Base-by-base conservation (phyloP, 2,797 vertebrate species). In the Scolopax bukidnonensis region DNA sequence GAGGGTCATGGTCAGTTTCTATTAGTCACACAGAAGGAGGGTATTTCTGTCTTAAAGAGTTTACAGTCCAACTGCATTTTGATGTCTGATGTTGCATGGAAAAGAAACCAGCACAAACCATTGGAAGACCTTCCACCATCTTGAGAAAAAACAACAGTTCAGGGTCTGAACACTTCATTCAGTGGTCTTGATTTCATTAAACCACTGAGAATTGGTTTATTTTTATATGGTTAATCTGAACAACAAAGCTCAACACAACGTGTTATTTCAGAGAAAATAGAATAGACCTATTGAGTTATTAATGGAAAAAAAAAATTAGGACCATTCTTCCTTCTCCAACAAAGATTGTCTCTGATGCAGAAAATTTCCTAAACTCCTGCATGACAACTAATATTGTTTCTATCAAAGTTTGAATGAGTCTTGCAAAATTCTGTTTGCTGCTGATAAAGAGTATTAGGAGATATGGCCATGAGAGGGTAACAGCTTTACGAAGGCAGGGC, bases 361-460 rank as follows among this genome's bases (percentile, higher is more conserved):
- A 89, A 89, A 74, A 75, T 74, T 75, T 30, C 19, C 11, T 81
- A 40, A 88, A 71, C 12, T 88, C 7, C 33, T 86, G 6, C 2
- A 7, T 83, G 48, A 38, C 45, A 83, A 38, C 16, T 77, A 60
- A 47, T 57, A n/a, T 20, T 68, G 12, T 53, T 90, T 87, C 75
- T 78, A 21, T 84, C 41, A 50, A 13, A 40, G 36, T 47, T 64
- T 76, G 54, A 81, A 64, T n/a, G 11, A 65, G 9, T 33, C 63
- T 94, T 81, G n/a, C 36, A 89, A 74, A 93, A 79, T 56, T 91
- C 54, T 95, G 8, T 90, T 89, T 81, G 20, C 68, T 75, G 47
- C 40, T 40, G 28, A 81, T 75, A 67, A 86, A 79, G 60, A 41
- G 9, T 84, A n/a, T 68, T 71, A 71, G 56, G 43, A 70, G 5